phyloP scores from a whole-genome alignment of 2,797 vertebrate genomes.

The Smutsia gigantea region DNA sequence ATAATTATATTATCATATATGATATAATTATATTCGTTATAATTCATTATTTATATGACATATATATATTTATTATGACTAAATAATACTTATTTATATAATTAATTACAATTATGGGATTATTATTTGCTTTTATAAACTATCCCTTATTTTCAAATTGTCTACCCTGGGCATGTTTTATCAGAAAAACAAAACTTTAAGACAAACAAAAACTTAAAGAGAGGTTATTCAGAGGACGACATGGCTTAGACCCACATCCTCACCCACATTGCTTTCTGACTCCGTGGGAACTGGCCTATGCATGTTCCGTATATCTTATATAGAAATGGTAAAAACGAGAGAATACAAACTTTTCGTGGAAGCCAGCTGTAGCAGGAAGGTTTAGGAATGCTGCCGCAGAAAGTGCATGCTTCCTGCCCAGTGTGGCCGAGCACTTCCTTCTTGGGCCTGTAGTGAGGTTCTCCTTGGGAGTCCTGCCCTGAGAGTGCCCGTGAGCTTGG shows the following conservation, averaged over 20 bases:
- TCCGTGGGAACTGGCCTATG: neutral
- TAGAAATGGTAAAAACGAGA: neutral
- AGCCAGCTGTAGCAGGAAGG: neutral
- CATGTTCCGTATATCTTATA: rapidly evolving
- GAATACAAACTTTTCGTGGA: neutral
- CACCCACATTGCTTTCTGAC: neutral
- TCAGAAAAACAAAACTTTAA: neutral
- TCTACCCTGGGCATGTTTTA: neutral
- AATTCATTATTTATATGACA: neutral
- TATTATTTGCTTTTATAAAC: neutral
- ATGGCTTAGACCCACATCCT: neutral
- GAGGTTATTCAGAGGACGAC: neutral
- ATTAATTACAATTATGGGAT: neutral
- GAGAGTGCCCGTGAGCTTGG: neutral
- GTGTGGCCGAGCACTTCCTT: neutral
- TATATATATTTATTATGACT: neutral
- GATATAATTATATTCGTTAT: neutral
- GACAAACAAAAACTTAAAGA: neutral
- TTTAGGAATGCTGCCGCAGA: neutral
- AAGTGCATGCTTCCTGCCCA: neutral
- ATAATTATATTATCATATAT: neutral
- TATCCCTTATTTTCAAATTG: neutral
- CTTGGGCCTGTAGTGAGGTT: neutral
- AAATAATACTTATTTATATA: neutral
- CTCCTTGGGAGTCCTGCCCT: too few species aligned